A percentile compares a stretch with the other conserved stretches of the same genome.
phyloP scores from a whole-genome alignment of 1,140 invertebrate species.

The Andricus grossulariae region DNA sequence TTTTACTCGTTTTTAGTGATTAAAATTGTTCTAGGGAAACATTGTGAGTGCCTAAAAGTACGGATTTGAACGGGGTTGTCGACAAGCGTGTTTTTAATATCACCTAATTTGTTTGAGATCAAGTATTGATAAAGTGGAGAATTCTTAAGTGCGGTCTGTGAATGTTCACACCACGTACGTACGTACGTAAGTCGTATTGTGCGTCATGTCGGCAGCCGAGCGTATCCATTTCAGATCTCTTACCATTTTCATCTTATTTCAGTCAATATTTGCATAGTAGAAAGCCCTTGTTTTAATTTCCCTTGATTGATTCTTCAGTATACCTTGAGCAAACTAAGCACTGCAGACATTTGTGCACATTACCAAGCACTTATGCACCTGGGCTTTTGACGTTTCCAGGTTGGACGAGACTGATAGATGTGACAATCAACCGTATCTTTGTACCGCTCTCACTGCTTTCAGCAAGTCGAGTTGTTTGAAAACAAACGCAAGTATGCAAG shows the following conservation, averaged over 20 bases:
- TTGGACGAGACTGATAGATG: no score
- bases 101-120: not conserved
- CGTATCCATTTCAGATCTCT: not conserved
- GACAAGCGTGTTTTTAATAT: slow-evolving; percentile 46
- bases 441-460: no score
- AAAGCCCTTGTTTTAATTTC: no score
- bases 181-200: slow-evolving; percentile 50
- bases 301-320: no score
- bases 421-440: no score
- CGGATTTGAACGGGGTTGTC: not conserved
- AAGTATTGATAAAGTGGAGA: not conserved
- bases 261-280: not conserved
- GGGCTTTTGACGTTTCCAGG: no score
- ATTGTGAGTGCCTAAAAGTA: slow-evolving; percentile 18
- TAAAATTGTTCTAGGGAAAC: slow-evolving; percentile 39
- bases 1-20: slow-evolving; percentile 50
- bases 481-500: no score
- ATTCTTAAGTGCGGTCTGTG: slow-evolving; percentile 26
- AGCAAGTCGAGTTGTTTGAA: no score
- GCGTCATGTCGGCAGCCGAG: slow-evolving; percentile 55
- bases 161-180: slow-evolving; percentile 34
- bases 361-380: no score
- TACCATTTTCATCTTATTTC: not conserved
- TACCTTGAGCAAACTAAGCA: no score
- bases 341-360: no score